Conservation (phyloP, 2,888 invertebrate species). For the Meteorus cinctellus region DNA sequence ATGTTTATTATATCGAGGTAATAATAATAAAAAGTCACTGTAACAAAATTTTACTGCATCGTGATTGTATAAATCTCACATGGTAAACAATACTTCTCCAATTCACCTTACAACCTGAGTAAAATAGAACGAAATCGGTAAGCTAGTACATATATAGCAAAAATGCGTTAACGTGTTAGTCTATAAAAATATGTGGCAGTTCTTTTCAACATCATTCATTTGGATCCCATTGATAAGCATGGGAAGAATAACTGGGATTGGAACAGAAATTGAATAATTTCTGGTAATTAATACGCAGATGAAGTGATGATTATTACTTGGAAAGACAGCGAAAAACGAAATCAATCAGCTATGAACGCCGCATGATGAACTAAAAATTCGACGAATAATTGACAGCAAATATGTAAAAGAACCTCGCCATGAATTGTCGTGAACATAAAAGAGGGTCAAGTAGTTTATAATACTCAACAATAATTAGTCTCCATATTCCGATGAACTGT, state of each 20-base stretch:
- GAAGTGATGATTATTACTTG: neutral
- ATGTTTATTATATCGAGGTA: slow-evolving; percentile 27
- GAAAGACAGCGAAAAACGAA: neutral
- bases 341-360: neutral
- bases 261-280: slow-evolving; percentile 18
- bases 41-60: slow-evolving; percentile 7
- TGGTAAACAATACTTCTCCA: neutral
- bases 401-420: neutral
- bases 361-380: neutral
- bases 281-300: neutral
- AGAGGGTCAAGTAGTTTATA: neutral
- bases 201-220: too few relatives aligned
- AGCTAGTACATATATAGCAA: slow-evolving; percentile 2
- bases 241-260: too few relatives aligned
- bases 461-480: slow-evolving; percentile 77
- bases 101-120: neutral
- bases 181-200: slow-evolving; percentile 43
- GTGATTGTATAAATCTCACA: slow-evolving; percentile 5
- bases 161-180: slow-evolving; percentile 27
- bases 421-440: slow-evolving; percentile 16
- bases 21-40: slow-evolving; percentile 8
- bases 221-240: too few relatives aligned
- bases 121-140: neutral
- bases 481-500: slow-evolving; percentile 93
- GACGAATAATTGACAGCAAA: neutral